Evolutionary conservation across 2,797 vertebrate genomes (phyloP).

Genomic region (Triplophysa bombifrons): DNA sequence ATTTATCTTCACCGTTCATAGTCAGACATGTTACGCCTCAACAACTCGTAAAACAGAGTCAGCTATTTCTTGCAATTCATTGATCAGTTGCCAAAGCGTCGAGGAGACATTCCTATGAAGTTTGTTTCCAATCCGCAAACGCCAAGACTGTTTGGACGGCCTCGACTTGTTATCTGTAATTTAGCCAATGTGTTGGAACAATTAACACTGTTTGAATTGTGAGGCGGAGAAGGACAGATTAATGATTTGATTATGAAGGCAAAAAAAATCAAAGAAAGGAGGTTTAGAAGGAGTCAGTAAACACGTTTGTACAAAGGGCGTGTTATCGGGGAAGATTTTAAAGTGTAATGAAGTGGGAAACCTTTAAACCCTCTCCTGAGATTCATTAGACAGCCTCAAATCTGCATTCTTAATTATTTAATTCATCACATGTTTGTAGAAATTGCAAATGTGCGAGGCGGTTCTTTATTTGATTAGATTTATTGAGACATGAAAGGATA

Average conservation of each 20-base stretch:
- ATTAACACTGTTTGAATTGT: conserved; percentile 76
- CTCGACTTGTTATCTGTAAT: conserved; percentile 69
- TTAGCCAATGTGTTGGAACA: conserved; percentile 69
- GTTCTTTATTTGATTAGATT: conserved; percentile 72
- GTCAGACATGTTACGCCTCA: background rate
- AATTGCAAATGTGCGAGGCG: conserved; percentile 63
- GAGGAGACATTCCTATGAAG: conserved; percentile 11
- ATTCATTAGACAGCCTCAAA: conserved; percentile 80
- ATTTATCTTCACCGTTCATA: background rate
- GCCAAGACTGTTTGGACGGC: conserved; percentile 51
- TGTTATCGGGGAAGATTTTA: conserved; percentile 73
- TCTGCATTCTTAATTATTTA: conserved; percentile 83
- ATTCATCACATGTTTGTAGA: conserved; percentile 71
- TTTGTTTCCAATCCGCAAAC: conserved; percentile 40
- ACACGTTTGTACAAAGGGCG: conserved; percentile 73
- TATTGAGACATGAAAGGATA: conserved; percentile 55
- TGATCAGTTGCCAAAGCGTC: conserved; percentile 61
- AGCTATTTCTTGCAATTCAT: conserved; percentile 47
- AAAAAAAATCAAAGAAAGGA: conserved; percentile 76
- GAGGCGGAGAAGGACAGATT: conserved; percentile 75
- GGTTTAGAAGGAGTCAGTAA: conserved; percentile 70
- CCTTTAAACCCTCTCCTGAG: conserved; percentile 67
- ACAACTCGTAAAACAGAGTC: conserved; percentile 38
- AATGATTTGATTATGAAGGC: conserved; percentile 79
- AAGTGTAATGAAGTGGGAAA: conserved; percentile 79